Conservation (phyloP, 2,113 vertebrate genomes). For the Orcinus orca region DNA sequence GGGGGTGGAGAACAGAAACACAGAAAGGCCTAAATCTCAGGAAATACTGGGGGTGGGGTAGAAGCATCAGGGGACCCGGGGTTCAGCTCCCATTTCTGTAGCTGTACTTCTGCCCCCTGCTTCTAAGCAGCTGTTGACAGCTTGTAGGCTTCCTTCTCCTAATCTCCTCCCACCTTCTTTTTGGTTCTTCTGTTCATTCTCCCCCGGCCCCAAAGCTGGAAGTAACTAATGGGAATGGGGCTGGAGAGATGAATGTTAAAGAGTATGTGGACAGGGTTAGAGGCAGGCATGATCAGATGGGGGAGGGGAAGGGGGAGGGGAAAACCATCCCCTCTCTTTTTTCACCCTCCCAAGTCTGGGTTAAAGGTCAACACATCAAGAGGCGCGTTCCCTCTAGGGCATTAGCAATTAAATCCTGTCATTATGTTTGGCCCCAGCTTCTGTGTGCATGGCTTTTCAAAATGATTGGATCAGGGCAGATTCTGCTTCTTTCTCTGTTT, state of each 20-base stretch:
- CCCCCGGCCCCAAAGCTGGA: not conserved
- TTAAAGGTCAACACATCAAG: slow-evolving; percentile 69
- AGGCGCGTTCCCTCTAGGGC: slow-evolving; percentile 1
- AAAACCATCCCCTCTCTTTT: not conserved
- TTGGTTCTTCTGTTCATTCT: slow-evolving; percentile 44
- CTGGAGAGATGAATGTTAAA: not conserved
- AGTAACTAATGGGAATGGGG: slow-evolving; percentile 12
- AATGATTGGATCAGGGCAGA: slow-evolving; percentile 61
- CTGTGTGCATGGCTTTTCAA: slow-evolving; percentile 52
- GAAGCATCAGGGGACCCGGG: not conserved
- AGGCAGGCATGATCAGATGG: slow-evolving; percentile 3
- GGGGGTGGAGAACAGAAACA: not conserved
- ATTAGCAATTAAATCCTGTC: slow-evolving; percentile 63
- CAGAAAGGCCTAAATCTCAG: not conserved
- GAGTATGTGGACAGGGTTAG: not conserved
- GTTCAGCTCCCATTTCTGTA: not conserved
- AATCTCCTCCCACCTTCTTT: slow-evolving; percentile 16
- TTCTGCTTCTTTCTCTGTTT: slow-evolving; percentile 53
- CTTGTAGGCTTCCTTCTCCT: slow-evolving; percentile 17
- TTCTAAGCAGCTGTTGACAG: slow-evolving; percentile 39
- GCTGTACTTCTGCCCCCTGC: slow-evolving; percentile 9
- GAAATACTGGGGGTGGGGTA: not conserved
- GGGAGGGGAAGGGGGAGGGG: not conserved
- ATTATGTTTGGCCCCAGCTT: slow-evolving; percentile 52
- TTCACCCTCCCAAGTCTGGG: slow-evolving; percentile 25